These are phyloP conservation scores for Esox lucius DNA, from an alignment of 2,797 vertebrate genomes.

Conservation along the genomic window DNA sequence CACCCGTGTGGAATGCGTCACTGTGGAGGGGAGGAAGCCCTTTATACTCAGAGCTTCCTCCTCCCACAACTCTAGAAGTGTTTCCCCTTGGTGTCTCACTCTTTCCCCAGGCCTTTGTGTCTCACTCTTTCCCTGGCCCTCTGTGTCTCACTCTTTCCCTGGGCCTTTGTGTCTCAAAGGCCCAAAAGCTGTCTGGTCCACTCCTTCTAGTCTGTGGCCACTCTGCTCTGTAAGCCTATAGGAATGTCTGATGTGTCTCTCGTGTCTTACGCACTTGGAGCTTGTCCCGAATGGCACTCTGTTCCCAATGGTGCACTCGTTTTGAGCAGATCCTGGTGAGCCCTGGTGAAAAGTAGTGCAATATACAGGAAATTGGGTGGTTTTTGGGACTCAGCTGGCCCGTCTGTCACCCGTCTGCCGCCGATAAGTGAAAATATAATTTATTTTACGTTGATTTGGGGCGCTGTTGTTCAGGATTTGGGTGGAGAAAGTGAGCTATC, in stretches of 20 bases:
- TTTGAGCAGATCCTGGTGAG: neutral
- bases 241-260: constrained; percentile 68
- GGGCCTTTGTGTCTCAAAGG: constrained; percentile 14
- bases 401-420: constrained; percentile 57
- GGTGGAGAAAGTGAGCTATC: neutral
- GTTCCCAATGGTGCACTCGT: neutral
- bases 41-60: constrained; percentile 45
- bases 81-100: constrained; percentile 37
- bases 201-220: constrained; percentile 57
- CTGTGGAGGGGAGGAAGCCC: constrained; percentile 33
- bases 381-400: constrained; percentile 1
- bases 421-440: constrained; percentile 49
- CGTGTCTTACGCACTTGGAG: constrained; percentile 60
- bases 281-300: neutral
- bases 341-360: neutral
- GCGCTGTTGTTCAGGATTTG: neutral
- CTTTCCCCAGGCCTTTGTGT: constrained; percentile 39
- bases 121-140: constrained; percentile 38
- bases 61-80: constrained; percentile 22
- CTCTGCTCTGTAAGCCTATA: constrained; percentile 58
- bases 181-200: constrained; percentile 34
- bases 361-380: neutral
- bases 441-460: neutral
- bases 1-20: constrained; percentile 30
- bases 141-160: constrained; percentile 31